Evolutionary conservation across 1,140 invertebrate genomes (phyloP).

Genomic region (Calliphora vicina): DNA sequence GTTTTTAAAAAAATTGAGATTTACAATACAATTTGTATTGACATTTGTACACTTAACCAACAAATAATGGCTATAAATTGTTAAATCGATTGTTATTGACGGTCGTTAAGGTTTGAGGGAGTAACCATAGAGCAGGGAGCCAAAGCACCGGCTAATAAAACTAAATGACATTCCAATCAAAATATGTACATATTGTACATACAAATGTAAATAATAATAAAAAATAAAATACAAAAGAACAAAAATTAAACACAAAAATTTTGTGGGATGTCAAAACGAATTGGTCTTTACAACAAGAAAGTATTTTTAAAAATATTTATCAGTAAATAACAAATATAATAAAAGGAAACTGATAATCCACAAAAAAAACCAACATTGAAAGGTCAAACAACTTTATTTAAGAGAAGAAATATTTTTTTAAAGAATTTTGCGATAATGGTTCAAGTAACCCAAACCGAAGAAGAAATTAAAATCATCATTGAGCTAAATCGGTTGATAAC

Average conservation of each 20-base stretch:
- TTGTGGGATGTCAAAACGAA: not conserved
- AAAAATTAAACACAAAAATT: not conserved
- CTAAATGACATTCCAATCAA: not conserved
- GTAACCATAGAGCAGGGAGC: not conserved
- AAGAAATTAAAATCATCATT: constrained; percentile 60
- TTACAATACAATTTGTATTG: not conserved
- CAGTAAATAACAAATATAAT: not conserved
- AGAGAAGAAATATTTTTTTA: not conserved
- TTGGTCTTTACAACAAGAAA: not conserved
- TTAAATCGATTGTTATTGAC: constrained; percentile 5
- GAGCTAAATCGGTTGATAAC: constrained; percentile 58
- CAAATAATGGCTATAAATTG: not conserved
- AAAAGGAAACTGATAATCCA: not conserved
- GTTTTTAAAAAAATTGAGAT: not conserved
- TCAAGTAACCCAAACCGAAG: constrained; percentile 59
- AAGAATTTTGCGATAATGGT: constrained; percentile 53
- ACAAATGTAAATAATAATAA: not conserved
- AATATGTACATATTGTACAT: too few species aligned
- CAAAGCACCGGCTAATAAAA: not conserved
- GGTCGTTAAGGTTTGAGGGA: not conserved
- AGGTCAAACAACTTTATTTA: too few species aligned
- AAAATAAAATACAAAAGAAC: not conserved
- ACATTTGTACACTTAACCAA: not conserved
- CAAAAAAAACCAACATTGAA: too few species aligned
- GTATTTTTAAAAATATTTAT: not conserved